Evolutionary conservation across 2,797 vertebrate species (phyloP), one percentile per base, ranked within the genome.

Genomic region (Oreonectes daqikongensis): DNA sequence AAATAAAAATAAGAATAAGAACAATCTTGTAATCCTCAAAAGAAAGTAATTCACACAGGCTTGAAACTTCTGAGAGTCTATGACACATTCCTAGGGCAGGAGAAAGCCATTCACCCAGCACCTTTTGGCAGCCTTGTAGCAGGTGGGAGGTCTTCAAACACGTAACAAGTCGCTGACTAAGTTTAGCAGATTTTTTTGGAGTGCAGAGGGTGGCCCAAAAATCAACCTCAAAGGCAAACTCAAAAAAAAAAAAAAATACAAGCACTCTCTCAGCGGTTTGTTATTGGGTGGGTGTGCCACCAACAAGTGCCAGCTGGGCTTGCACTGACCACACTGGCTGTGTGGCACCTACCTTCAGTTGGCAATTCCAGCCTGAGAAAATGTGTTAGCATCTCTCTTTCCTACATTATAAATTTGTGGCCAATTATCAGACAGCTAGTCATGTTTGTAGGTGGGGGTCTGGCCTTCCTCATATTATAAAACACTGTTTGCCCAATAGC

Each of bases 71-170:
- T 83, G 30, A 81, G 59, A 68, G 81, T 79, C 75, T 69, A 67
- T 72, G 84, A 85, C 77, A 84, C 79, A 85, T 87, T 83, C 79
- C 81, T 67, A 14, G 75, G 79, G 44, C 77, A 80, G 18, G 68
- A 81, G 79, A 79, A 77, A 57, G 69, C 79, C 78, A 81, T 81
- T 81, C 72, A 5, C 82, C 77, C 79, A 84, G 80, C 71, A 84
- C 88, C 85, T 87, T 69, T 81, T 81, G 71, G 84, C 87, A 80
- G 80, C 86, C 86, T 84, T 55, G 82, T 48, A 80, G 87, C 90
- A 89, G 87, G 84, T 88, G 89, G 84, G 71, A 52, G 75, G 72
- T 63, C 60, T 79, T 53, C 35, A 69, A 73, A 69, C 69, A 52
- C 64, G 73, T 66, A n/a, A 74, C 60, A 78, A 50, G 57, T 40